Conservation (phyloP, 2,113 vertebrate genomes). For the Corythaixoides concolor region DNA sequence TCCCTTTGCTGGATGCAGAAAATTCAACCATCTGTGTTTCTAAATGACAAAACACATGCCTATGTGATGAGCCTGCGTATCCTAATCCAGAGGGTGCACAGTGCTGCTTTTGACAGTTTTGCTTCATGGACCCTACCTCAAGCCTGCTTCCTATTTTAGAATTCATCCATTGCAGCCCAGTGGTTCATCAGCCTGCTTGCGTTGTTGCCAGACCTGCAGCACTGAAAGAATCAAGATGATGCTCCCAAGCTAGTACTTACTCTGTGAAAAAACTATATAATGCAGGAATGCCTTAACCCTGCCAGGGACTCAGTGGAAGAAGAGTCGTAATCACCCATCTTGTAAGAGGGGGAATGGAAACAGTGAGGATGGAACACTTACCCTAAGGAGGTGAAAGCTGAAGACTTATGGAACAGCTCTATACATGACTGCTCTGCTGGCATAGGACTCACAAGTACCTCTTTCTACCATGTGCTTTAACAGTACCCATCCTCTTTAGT, state of each 20-base stretch:
- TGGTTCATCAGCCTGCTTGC: not conserved
- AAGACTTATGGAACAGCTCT: not conserved
- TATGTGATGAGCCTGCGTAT: not conserved
- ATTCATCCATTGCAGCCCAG: not conserved
- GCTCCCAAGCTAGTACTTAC: not conserved
- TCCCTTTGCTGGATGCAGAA: not conserved
- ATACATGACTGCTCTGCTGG: not conserved
- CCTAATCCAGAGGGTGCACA: not conserved
- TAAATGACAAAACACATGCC: not conserved
- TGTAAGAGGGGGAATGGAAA: not conserved
- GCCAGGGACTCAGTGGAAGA: not conserved
- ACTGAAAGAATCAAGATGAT: not conserved
- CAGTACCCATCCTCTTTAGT: not conserved
- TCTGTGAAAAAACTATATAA: not conserved
- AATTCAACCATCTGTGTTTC: not conserved
- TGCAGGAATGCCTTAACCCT: not conserved
- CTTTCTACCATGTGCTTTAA: not conserved
- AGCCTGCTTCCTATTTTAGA: not conserved
- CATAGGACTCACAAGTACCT: not conserved
- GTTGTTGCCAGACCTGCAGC: not conserved
- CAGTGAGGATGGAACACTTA: not conserved
- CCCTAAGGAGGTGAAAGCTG: not conserved
- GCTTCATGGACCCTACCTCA: accelerated
- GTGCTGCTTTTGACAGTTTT: not conserved
- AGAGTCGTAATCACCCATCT: not conserved